Evolutionary conservation across 92 coral and sea anemone genomes (phyloP).

Genomic region (Parazoanthus swiftii): DNA sequence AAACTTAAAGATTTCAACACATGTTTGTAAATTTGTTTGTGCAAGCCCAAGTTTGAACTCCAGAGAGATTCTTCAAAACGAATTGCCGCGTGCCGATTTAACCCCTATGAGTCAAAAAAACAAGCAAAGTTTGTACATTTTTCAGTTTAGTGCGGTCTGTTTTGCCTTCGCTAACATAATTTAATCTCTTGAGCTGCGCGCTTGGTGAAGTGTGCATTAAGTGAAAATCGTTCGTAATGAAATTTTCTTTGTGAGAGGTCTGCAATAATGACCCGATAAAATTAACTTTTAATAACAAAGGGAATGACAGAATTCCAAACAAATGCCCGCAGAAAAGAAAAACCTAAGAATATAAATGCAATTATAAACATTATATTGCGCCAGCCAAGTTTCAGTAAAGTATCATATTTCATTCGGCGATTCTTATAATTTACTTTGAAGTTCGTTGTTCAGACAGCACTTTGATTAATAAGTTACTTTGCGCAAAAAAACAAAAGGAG

Average conservation of each 20-base stretch:
- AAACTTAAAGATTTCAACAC: conserved; percentile 15
- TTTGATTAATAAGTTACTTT: background rate
- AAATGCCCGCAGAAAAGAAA: conserved; percentile 30
- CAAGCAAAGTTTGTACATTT: background rate
- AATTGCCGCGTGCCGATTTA: background rate
- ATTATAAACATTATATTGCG: conserved; percentile 28
- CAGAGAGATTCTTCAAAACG: background rate
- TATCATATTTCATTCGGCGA: conserved; percentile 62
- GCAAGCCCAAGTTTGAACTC: background rate
- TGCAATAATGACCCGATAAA: conserved; percentile 3
- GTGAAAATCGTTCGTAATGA: conserved; percentile 31
- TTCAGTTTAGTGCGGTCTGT: background rate
- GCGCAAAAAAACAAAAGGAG: background rate
- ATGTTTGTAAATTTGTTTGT: conserved; percentile 4
- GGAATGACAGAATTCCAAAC: conserved; percentile 5
- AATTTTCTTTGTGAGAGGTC: conserved; percentile 31
- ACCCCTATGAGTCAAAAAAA: background rate
- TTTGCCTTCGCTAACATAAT: background rate
- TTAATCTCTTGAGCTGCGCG: conserved; percentile 31
- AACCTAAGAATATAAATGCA: conserved; percentile 16
- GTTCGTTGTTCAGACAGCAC: conserved; percentile 48
- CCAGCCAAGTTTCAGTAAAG: conserved; percentile 19
- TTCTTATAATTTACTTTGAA: conserved; percentile 45
- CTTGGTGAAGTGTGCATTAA: conserved; percentile 21
- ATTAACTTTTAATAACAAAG: conserved; percentile 17